These are phyloP conservation scores for Abrostola triplasia DNA, from an alignment of 2,888 invertebrate genomes.

Conservation along the genomic window DNA sequence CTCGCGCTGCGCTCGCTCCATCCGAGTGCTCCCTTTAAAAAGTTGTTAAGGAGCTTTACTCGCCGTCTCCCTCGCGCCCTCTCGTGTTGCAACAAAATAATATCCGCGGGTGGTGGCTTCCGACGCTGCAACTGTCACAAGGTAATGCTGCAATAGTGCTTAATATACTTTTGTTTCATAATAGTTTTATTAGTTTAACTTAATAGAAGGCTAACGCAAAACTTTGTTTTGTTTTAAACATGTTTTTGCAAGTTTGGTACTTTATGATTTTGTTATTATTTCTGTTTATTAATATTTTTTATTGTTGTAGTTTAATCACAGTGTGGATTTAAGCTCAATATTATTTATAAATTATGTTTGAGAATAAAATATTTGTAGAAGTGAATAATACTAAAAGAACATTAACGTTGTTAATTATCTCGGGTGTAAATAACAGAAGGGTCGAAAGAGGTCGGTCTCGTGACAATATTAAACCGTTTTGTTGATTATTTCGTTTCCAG, in stretches of 20 bases:
- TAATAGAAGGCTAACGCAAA: conserved; percentile 22
- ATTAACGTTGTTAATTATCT: conserved; percentile 41
- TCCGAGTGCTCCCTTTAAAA: conserved; percentile 79
- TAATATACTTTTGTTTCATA: conserved; percentile 50
- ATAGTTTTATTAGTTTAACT: conserved; percentile 44
- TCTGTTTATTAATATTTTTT: neutral
- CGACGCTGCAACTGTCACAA: conserved; percentile 64
- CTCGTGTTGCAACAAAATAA: conserved; percentile 74
- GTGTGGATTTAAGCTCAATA: neutral
- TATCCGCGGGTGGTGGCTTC: conserved; percentile 67
- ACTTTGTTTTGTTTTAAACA: conserved; percentile 25
- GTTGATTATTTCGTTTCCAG: conserved; percentile 48
- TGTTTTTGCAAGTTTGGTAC: conserved; percentile 22
- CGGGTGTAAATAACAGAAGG: conserved; percentile 46
- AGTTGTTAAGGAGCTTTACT: conserved; percentile 77
- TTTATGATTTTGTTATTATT: conserved; percentile 10
- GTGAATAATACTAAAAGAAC: conserved; percentile 21
- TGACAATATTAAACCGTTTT: conserved; percentile 43
- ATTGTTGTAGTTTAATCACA: conserved; percentile 14
- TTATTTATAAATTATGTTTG: conserved; percentile 9
- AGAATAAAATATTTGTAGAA: conserved; percentile 16
- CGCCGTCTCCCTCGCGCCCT: conserved; percentile 82
- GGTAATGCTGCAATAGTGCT: conserved; percentile 63
- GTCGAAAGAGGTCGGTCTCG: conserved; percentile 51
- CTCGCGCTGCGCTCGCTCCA: conserved; percentile 81